Evolutionary conservation across 2,797 vertebrate genomes (phyloP).

Genomic region (Onychomys arenicola): DNA sequence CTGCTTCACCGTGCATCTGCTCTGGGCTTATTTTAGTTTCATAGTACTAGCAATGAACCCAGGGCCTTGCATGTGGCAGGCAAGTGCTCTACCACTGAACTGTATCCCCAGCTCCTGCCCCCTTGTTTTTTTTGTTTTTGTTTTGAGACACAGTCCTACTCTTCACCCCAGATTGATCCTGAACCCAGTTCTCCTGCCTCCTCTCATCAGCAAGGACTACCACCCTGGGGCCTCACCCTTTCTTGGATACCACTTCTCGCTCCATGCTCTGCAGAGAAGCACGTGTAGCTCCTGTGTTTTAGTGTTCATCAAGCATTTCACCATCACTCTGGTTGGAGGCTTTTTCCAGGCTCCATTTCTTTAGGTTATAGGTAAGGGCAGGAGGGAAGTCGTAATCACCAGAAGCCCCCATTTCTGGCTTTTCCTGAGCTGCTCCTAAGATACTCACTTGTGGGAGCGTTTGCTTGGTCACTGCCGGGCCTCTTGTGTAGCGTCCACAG

Average conservation of each 20-base stretch:
- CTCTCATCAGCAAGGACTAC: background rate
- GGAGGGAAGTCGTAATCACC: background rate
- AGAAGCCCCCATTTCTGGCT: accelerated
- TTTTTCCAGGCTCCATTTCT: background rate
- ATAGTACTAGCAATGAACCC: background rate
- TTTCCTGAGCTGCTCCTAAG: background rate
- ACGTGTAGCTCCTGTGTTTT: background rate
- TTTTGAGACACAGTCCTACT: background rate
- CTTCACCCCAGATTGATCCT: background rate
- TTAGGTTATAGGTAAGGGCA: background rate
- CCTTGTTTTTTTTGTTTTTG: too few relatives aligned
- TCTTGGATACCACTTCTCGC: background rate
- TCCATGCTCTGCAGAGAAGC: background rate
- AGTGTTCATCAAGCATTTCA: background rate
- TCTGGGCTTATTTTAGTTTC: background rate
- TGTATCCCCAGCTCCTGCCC: background rate
- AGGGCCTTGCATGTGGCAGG: background rate
- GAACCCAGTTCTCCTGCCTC: background rate
- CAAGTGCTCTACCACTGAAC: background rate
- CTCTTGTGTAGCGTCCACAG: too few relatives aligned
- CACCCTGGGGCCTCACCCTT: background rate
- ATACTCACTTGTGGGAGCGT: background rate
- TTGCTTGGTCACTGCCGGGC: background rate
- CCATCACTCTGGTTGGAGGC: background rate
- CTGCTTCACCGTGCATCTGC: accelerated